Conservation (phyloP, 2,797 vertebrate genomes). For the Pseudomugil tenellus region DNA sequence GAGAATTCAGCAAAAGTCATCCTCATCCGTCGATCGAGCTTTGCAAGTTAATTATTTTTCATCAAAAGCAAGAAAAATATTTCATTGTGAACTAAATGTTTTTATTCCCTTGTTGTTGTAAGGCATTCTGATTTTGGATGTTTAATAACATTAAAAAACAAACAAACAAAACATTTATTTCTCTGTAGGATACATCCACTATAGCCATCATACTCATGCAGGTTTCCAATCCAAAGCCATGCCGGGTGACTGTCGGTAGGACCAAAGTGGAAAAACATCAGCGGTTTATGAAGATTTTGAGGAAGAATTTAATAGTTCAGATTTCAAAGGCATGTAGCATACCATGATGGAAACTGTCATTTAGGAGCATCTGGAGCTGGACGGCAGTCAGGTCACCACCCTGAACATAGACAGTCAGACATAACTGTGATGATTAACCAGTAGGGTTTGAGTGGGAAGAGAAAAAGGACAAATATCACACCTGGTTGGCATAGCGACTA, state of each 20-base stretch:
- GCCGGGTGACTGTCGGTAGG: conserved; percentile 18
- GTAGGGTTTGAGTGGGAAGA: background rate
- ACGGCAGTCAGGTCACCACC: conserved; percentile 21
- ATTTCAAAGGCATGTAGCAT: background rate
- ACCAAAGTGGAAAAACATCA: background rate
- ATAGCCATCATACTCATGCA: conserved; percentile 48
- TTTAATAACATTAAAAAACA: background rate
- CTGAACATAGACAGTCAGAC: conserved; percentile 30
- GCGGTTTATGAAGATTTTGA: background rate
- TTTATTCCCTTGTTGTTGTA: background rate
- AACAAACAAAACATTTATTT: background rate
- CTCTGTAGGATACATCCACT: conserved; percentile 61
- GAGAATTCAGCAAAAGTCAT: conserved; percentile 51
- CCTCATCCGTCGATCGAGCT: conserved; percentile 29
- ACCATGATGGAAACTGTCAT: conserved; percentile 56
- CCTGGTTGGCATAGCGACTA: conserved; percentile 51
- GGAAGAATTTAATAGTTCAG: background rate
- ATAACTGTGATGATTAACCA: background rate
- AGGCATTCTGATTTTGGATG: background rate
- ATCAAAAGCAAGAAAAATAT: background rate
- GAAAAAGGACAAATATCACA: conserved; percentile 11
- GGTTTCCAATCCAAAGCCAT: conserved; percentile 36
- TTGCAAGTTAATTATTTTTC: conserved; percentile 40
- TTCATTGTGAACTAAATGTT: background rate
- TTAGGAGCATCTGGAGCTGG: conserved; percentile 61